Conservation (phyloP, 1,140 invertebrate species). For the Drosophila ambigua region DNA sequence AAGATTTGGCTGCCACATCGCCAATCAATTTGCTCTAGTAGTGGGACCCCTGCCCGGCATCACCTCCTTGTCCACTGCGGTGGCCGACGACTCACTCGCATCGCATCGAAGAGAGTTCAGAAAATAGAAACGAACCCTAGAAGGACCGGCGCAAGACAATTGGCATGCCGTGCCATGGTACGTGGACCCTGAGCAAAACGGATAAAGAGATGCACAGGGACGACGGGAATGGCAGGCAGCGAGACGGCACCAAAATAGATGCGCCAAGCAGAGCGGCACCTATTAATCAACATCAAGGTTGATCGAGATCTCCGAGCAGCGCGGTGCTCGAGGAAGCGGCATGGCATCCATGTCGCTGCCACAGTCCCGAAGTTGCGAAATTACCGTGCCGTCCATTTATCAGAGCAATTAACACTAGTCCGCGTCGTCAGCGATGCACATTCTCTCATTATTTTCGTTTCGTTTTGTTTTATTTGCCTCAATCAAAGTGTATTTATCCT, state of each 20-base stretch:
- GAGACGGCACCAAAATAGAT: slow-evolving; percentile 67
- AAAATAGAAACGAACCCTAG: slow-evolving; percentile 86
- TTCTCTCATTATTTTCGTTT: slow-evolving; percentile 24
- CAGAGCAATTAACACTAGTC: slow-evolving; percentile 70
- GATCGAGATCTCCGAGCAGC: slow-evolving; percentile 69
- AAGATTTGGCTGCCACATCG: slow-evolving; percentile 15
- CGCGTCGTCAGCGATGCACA: slow-evolving; percentile 30
- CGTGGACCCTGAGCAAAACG: slow-evolving; percentile 16
- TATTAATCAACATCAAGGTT: slow-evolving; percentile 84
- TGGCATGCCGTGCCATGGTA: slow-evolving; percentile 37
- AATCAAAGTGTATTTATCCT: slow-evolving; percentile 67
- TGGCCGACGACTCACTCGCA: slow-evolving; percentile 31
- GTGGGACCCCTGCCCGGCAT: not conserved
- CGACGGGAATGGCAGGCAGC: slow-evolving; percentile 52
- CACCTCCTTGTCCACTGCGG: slow-evolving; percentile 25
- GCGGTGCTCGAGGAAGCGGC: slow-evolving; percentile 68
- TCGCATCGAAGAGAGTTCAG: slow-evolving; percentile 76
- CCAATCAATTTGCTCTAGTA: slow-evolving; percentile 44
- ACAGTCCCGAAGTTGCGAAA: slow-evolving; percentile 66
- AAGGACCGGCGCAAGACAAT: slow-evolving; percentile 79
- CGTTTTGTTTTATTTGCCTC: slow-evolving; percentile 20
- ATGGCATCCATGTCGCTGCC: slow-evolving; percentile 10
- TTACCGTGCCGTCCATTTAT: slow-evolving; percentile 63
- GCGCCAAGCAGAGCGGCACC: slow-evolving; percentile 60
- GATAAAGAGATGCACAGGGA: slow-evolving; percentile 11